Evolutionary conservation across 1,140 invertebrate genomes (phyloP).

Genomic region (Lordiphosa mommai): DNA sequence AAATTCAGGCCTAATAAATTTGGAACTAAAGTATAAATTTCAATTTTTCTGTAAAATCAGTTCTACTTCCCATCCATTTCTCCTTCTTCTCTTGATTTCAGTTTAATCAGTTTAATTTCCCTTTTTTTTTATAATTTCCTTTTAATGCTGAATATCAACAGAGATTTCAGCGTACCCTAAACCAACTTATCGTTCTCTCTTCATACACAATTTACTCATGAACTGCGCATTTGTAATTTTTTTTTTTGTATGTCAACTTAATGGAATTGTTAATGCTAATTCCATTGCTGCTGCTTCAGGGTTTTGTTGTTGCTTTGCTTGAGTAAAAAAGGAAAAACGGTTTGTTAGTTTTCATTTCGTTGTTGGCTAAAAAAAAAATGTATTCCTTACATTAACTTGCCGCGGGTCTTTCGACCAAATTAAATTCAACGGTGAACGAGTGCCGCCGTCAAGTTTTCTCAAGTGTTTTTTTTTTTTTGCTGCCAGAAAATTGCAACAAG

Average conservation of each 20-base stretch:
- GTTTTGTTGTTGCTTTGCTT: slow-evolving; percentile 6
- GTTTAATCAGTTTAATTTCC: too few relatives aligned
- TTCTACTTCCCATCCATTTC: too few relatives aligned
- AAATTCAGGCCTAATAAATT: too few relatives aligned
- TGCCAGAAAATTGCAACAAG: slow-evolving; percentile 15
- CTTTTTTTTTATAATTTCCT: too few relatives aligned
- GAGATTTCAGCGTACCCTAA: slow-evolving; percentile 22
- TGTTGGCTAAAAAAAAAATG: slow-evolving; percentile 32
- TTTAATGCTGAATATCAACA: slow-evolving; percentile 50
- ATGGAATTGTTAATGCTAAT: slow-evolving; percentile 71
- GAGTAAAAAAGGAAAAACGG: slow-evolving; percentile 6
- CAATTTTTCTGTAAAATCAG: too few relatives aligned
- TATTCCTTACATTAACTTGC: slow-evolving; percentile 41
- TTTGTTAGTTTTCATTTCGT: slow-evolving; percentile 20
- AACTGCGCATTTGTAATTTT: not conserved
- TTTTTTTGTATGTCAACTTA: slow-evolving; percentile 37
- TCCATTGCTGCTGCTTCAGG: slow-evolving; percentile 8
- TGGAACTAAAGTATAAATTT: too few relatives aligned
- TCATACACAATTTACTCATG: slow-evolving; percentile 29
- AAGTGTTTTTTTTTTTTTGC: slow-evolving; percentile 13
- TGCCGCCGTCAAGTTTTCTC: slow-evolving; percentile 20
- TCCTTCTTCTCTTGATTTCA: too few relatives aligned
- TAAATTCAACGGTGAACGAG: slow-evolving; percentile 25
- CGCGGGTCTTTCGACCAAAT: slow-evolving; percentile 22
- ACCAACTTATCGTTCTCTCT: slow-evolving; percentile 20